A percentile compares a stretch with the other conserved stretches of the same genome.
Conservation (phyloP, 1,140 invertebrate species). For the Stegodyphus mimosarum region DNA sequence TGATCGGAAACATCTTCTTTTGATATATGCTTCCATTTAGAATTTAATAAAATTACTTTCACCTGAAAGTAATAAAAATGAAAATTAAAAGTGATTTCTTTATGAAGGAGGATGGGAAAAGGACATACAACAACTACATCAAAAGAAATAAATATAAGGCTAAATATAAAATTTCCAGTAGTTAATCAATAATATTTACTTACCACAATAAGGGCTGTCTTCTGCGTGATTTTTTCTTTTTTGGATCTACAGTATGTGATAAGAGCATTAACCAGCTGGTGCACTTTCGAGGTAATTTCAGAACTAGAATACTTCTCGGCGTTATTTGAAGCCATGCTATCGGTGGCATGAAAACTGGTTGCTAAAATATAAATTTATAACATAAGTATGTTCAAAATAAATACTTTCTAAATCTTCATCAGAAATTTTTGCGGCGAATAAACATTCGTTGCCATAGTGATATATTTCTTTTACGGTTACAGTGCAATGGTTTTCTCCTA, state of each 20-base stretch:
- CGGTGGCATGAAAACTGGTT: no score
- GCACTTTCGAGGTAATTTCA: no score
- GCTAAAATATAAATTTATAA: no score
- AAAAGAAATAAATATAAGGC: not conserved
- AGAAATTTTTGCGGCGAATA: no score
- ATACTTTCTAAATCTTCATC: no score
- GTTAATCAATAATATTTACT: not conserved
- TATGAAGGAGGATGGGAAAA: not conserved
- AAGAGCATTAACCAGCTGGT: not conserved
- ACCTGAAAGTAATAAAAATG: conserved; percentile 10
- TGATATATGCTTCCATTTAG: conserved; percentile 12
- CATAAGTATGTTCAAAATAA: no score
- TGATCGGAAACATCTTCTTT: not conserved
- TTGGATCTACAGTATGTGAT: not conserved
- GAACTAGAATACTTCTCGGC: no score
- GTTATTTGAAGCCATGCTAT: no score
- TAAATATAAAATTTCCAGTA: not conserved
- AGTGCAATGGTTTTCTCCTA: no score
- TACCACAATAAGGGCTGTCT: conserved; percentile 16
- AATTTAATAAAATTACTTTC: conserved; percentile 8
- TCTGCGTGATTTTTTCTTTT: conserved; percentile 31
- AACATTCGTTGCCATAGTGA: no score
- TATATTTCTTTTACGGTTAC: no score
- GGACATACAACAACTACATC: not conserved
- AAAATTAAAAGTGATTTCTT: not conserved